phyloP scores from a whole-genome alignment of 2,113 vertebrate species.

The Alces alces region DNA sequence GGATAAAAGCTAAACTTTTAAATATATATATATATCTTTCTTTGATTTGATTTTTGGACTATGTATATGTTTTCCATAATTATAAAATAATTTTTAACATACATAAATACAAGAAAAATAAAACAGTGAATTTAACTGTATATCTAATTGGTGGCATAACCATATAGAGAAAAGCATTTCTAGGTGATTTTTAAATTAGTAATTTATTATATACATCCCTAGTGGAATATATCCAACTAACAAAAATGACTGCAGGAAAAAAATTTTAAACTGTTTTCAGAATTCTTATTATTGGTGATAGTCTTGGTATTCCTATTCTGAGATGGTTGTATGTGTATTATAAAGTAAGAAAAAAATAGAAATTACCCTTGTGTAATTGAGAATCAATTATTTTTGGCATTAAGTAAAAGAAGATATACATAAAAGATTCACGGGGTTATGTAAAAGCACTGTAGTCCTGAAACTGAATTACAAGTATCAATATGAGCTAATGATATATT shows the following conservation, averaged over 20 bases:
- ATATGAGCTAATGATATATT: background rate
- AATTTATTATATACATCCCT: background rate
- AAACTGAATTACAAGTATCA: background rate
- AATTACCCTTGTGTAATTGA: background rate
- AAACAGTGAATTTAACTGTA: background rate
- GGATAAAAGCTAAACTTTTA: background rate
- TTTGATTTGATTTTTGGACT: background rate
- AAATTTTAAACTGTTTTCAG: background rate
- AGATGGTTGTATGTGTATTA: background rate
- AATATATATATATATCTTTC: background rate
- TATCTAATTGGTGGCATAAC: background rate
- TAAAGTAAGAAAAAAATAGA: background rate
- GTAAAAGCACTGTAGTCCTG: background rate
- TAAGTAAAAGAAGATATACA: background rate
- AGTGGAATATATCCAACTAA: background rate
- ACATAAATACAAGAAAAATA: constrained; percentile 11
- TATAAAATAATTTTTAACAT: background rate
- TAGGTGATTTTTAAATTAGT: background rate
- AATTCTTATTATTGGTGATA: background rate
- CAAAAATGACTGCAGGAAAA: background rate
- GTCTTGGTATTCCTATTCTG: background rate
- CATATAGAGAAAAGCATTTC: background rate
- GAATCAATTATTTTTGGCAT: background rate
- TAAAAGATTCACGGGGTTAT: background rate
- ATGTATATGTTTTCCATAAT: background rate